A percentile compares a stretch with the other conserved stretches of the same genome.
These are phyloP conservation scores for Erebia ligea DNA, from an alignment of 2,888 invertebrate genomes.

Conservation along the genomic window DNA sequence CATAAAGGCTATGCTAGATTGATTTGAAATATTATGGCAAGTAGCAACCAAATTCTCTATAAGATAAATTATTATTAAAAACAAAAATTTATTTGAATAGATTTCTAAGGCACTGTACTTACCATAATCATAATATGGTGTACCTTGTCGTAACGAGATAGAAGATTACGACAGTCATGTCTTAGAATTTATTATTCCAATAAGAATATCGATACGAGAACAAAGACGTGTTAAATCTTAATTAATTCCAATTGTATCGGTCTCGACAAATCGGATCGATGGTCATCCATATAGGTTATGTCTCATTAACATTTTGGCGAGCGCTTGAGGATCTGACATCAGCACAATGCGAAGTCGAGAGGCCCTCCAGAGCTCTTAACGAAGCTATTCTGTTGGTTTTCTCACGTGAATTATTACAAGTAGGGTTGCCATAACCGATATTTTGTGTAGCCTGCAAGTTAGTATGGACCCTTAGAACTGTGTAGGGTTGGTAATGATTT, in stretches of 20 bases:
- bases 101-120: no score
- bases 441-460: conserved; percentile 15
- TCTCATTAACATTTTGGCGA: conserved; percentile 66
- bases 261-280: conserved; percentile 47
- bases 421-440: conserved; percentile 43
- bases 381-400: conserved; percentile 78
- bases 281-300: conserved; percentile 45
- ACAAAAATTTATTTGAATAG: no score
- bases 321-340: conserved; percentile 62
- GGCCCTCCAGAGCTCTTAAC: conserved; percentile 74
- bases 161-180: not conserved
- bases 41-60: no score
- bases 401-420: conserved; percentile 72
- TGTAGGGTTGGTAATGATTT: not conserved
- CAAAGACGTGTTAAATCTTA: conserved; percentile 41
- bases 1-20: no score
- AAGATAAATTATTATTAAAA: no score
- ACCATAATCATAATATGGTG: no score
- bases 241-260: conserved; percentile 52
- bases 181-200: not conserved
- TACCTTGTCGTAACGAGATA: no score
- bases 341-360: conserved; percentile 65
- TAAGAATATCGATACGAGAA: not conserved
- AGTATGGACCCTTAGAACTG: not conserved
- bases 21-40: no score